Base-by-base conservation (phyloP, 2,113 vertebrate genomes). In the Bostrychus sinensis region DNA sequence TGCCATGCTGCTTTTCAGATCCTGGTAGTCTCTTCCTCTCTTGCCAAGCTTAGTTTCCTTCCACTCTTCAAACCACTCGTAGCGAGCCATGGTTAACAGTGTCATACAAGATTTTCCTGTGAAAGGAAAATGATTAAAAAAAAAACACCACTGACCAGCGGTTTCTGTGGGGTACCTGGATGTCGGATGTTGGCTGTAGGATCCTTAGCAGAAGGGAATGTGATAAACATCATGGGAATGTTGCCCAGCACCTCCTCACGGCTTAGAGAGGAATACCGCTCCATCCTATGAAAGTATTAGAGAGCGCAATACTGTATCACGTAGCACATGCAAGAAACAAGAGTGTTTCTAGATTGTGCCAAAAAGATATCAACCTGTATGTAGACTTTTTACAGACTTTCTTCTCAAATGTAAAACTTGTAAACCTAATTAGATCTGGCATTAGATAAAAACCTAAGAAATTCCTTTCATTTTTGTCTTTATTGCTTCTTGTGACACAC, bases 71-170 rank as follows among this genome's bases (percentile, higher is more conserved):
- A 93, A 93, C 92, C 93, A 94, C 76, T 94, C 91, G 4, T 89
- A 94, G 14, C 86, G 84, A 0, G 92, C 92, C 92, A 95, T 94
- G 78, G 93, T 94, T 38, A 94, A 84, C 72, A 94, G 66, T 0
- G 92, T 94, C 93, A 93, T 93, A 54, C 92, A 93, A 0, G 93
- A 94, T 17, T 86, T 86, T n/a, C 92, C 93, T 95, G 67, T 23
- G 0, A 65, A 71, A 1, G 70, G 62, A 19, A 30, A 30, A 28
- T 51, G 1, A 39, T 4, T 39, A 14, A 14, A 10, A 14, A 14
- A 38, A 1, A 25, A 45, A 25, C 10, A 30, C 13, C 16, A 26
- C 13, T 26, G 4, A 32, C 8, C 30, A 9, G 13, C 5, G 14
- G 4, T 50, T n/a, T 12, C 22, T 26, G 22, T 5, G 12, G 10